phyloP scores from a whole-genome alignment of 1,140 invertebrate genomes.

The Drosophila persimilis region DNA sequence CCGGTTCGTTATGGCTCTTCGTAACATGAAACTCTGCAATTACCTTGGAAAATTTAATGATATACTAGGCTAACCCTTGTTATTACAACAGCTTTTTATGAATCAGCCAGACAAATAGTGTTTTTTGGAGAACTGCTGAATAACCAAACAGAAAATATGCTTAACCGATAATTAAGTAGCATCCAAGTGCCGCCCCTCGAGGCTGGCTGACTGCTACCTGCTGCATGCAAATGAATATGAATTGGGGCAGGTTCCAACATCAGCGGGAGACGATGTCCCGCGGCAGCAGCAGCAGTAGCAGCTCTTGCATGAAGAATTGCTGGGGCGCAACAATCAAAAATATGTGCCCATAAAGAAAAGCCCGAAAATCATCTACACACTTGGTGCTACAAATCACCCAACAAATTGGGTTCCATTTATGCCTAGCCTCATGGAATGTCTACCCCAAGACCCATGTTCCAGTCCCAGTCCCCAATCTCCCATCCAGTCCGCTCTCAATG shows the following conservation, averaged over 20 bases:
- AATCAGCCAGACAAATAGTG: constrained; percentile 23
- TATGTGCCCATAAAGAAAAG: constrained; percentile 35
- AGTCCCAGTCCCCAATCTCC: constrained; percentile 22
- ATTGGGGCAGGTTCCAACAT: constrained; percentile 22
- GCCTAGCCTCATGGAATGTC: constrained; percentile 30
- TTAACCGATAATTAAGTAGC: constrained; percentile 61
- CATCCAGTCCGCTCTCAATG: constrained; percentile 39
- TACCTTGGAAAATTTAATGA: constrained; percentile 42
- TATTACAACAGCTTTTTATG: constrained; percentile 43
- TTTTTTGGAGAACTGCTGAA: constrained; percentile 38
- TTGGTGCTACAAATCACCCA: constrained; percentile 58
- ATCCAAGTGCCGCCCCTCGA: constrained; percentile 13
- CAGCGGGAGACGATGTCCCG: constrained; percentile 12
- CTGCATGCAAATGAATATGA: constrained; percentile 43
- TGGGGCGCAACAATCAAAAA: constrained; percentile 43
- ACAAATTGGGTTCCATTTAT: constrained; percentile 11
- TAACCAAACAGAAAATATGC: constrained; percentile 40
- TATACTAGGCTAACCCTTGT: constrained; percentile 34
- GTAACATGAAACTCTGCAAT: constrained; percentile 30
- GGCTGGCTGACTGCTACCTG: constrained; percentile 6
- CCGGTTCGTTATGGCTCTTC: constrained; percentile 37
- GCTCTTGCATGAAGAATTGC: constrained; percentile 55
- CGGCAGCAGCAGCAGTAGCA: constrained; percentile 10
- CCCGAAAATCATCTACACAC: constrained; percentile 51
- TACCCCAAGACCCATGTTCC: constrained; percentile 29